These are phyloP conservation scores for Nettapus auritus DNA, from an alignment of 2,113 vertebrate genomes.

Conservation along the genomic window DNA sequence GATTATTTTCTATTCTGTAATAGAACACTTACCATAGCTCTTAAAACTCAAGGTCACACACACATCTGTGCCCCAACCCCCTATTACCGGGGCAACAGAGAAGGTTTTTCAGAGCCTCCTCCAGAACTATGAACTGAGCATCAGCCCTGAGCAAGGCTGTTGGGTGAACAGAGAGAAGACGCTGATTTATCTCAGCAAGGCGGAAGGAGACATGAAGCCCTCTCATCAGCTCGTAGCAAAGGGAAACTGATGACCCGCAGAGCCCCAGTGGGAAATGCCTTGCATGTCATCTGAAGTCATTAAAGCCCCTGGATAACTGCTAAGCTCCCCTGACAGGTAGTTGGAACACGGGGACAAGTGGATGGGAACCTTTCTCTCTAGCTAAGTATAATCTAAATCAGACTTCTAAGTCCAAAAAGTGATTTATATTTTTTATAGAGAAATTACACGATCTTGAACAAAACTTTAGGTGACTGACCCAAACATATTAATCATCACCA, in stretches of 20 bases:
- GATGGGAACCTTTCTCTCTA: not conserved
- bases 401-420: not conserved
- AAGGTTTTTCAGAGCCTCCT: not conserved
- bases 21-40: not conserved
- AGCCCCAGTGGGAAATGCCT: not conserved
- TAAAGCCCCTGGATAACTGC: not conserved
- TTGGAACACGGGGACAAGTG: rapidly evolving
- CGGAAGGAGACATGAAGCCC: not conserved
- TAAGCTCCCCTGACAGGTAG: not conserved
- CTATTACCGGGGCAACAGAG: not conserved
- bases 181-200: not conserved
- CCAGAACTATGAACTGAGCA: not conserved
- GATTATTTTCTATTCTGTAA: not conserved
- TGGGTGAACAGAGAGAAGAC: not conserved
- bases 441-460: not conserved
- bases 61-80: not conserved
- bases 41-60: not conserved
- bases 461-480: not conserved
- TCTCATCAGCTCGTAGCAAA: not conserved
- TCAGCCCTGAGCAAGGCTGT: not conserved
- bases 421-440: not conserved
- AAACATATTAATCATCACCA: not conserved
- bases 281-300: not conserved
- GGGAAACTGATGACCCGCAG: too few species aligned
- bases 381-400: not conserved